Evolutionary conservation across 2,888 invertebrate genomes (phyloP).

Genomic region (Chymomyza fuscimana): DNA sequence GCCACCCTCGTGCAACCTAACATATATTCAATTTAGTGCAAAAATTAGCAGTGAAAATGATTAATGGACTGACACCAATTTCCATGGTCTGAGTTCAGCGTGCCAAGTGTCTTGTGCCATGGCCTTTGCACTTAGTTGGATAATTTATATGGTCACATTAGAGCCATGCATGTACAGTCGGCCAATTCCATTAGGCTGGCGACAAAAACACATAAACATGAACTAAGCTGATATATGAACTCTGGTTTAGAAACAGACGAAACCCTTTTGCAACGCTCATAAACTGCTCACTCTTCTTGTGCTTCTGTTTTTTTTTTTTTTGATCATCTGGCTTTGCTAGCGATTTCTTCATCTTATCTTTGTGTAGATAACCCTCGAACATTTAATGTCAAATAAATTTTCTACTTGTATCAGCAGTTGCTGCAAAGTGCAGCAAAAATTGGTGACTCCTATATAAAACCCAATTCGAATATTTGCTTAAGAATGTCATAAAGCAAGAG

Average conservation of each 20-base stretch:
- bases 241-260: not conserved
- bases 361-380: conserved; percentile 35
- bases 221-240: not conserved
- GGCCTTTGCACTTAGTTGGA: not conserved
- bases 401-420: conserved; percentile 61
- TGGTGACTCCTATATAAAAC: conserved; percentile 42
- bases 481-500: conserved; percentile 55
- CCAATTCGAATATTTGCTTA: conserved; percentile 53
- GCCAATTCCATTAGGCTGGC: not conserved
- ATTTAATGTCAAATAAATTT: conserved; percentile 56
- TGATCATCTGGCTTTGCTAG: not conserved
- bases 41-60: conserved; percentile 60
- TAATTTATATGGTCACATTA: not conserved
- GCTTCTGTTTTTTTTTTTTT: not conserved
- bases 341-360: conserved; percentile 47
- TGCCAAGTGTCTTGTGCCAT: not conserved
- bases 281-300: not conserved
- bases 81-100: not conserved
- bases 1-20: not conserved
- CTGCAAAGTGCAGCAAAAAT: conserved; percentile 29
- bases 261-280: not conserved
- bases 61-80: conserved; percentile 30
- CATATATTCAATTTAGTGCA: conserved; percentile 42
- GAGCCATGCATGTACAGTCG: not conserved
- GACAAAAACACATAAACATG: not conserved